A percentile compares a stretch with the other conserved stretches of the same genome.
Conservation (phyloP, 2,113 vertebrate genomes). For the Pardalotus punctatus region DNA sequence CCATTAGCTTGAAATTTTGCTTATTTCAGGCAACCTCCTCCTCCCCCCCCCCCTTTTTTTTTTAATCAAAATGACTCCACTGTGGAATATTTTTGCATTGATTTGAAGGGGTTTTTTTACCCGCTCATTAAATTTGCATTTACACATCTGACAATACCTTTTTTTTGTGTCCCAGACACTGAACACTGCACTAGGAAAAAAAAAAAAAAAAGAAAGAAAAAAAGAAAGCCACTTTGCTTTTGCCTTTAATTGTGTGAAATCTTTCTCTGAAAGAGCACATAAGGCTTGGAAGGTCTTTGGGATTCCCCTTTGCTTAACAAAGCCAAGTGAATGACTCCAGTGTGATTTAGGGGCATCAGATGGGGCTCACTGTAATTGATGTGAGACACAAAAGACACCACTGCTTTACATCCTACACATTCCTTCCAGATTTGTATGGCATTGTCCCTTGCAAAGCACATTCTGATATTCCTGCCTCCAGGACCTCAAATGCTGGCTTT, state of each 20-base stretch:
- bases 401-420: not conserved
- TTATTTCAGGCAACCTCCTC: slow-evolving; percentile 70
- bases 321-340: not conserved
- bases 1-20: slow-evolving; percentile 76
- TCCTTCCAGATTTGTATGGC: not conserved
- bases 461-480: not conserved
- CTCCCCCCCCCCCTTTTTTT: not conserved
- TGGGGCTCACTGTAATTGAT: not conserved
- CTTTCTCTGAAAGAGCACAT: not conserved
- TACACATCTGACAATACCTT: slow-evolving; percentile 47
- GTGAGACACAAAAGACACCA: not conserved
- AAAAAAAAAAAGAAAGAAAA: not conserved
- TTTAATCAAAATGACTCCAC: slow-evolving; percentile 72
- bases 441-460: not conserved
- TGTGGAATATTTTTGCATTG: slow-evolving; percentile 74
- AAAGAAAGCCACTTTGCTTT: not conserved
- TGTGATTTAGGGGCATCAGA: not conserved
- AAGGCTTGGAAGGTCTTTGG: not conserved
- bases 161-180: not conserved
- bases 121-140: slow-evolving; percentile 63
- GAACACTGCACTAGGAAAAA: not conserved
- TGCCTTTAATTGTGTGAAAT: not conserved
- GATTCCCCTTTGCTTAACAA: not conserved
- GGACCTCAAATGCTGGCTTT: not conserved
- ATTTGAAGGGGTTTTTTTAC: slow-evolving; percentile 65